Base-by-base conservation (phyloP, 1,140 invertebrate species). In the Magallana angulata region DNA sequence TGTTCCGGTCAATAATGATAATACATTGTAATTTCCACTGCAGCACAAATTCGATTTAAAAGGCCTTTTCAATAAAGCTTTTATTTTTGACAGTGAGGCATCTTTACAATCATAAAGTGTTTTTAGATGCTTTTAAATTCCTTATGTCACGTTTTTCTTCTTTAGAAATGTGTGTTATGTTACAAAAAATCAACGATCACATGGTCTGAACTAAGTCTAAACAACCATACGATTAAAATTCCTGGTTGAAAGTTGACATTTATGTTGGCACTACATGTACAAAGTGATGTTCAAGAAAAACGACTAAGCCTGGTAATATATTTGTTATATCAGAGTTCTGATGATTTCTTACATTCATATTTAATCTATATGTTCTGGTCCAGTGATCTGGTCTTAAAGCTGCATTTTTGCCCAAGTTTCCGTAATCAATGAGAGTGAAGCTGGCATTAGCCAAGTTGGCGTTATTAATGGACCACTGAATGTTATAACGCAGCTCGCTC, bases 401-500 rank as follows among this genome's bases (percentile, higher is more conserved):
- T 24, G 68, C 24, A 9, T 11, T 30, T 8, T 12, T 76, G 68
- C 36, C 36, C 18, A 76, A 24, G 14, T 30, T 36, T 18, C 8
- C 36, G 68, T 76, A 76, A 36, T 76, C 68, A 12, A 76, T 30
- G 5, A 30, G 24, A 36, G 6, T 76, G 36, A 76, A 76, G 24
- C 9, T 76, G 68, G 68, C 68, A 9, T 76, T 76, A 1, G 68
- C 7, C 68, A 76, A 30, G 68, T 18, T 11, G 68, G 12, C 30
- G 24, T 76, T 12, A 12, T 76, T 76, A 30, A 76, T 76, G 68
- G 24, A 76, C 68, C 68, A 76, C 30, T 76, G 68, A 48, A 76
- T 30, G 24, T 76, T 76, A 9, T 76, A 76, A 30, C 18, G 68
- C 30, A 76, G 24, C 36, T 4, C 36, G 36, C 36, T 48, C 8